Base-by-base conservation (phyloP, 2,797 vertebrate species). In the Phylloscopus collybita region DNA sequence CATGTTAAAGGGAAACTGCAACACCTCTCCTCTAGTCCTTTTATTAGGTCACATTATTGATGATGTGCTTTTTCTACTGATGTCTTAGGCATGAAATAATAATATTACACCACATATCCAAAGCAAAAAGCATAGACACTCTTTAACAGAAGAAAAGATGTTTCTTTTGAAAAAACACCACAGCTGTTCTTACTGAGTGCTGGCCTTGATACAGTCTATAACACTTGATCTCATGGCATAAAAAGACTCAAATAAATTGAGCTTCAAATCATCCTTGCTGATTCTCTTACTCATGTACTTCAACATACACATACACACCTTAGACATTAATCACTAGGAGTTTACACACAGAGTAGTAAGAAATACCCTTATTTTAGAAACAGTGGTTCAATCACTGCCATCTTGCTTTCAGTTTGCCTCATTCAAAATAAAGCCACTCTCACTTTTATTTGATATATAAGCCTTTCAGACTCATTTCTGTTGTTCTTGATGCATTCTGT, bases 401-500 rank as follows among this genome's bases (percentile, higher is more conserved):
- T 96, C 92, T 90, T 94, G 34, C 73, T 78, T 90, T 71, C 72
- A 56, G 74, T 93, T 95, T 93, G 76, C 59, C 65, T 65, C 79
- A 64, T 72, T 95, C 70, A 67, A 66, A 78, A 73, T 67, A 90
- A 93, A 22, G 36, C 56, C 51, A 60, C 50, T 54, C 50, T 90
- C 49, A 30, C 42, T 90, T 79, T 91, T 71, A 78, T 80, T 95
- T 94, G 49, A 62, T 82, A 72, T 26, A 34, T 53, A 85, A 75
- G 38, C 40, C 40, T 64, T 86, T 89, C 80, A 94, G 62, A 64
- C 34, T 65, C 20, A 66, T 80, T 93, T 85, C 44, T 82, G 22
- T 57, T 76, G 45, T 57, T 67, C 62, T 64, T 66, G 45, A 66
- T 78, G n/a, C 30, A 59, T 74, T 90, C 83, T 93, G 49, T 83